phyloP scores from a whole-genome alignment of 2,888 invertebrate species.

The Therioaphis trifolii region DNA sequence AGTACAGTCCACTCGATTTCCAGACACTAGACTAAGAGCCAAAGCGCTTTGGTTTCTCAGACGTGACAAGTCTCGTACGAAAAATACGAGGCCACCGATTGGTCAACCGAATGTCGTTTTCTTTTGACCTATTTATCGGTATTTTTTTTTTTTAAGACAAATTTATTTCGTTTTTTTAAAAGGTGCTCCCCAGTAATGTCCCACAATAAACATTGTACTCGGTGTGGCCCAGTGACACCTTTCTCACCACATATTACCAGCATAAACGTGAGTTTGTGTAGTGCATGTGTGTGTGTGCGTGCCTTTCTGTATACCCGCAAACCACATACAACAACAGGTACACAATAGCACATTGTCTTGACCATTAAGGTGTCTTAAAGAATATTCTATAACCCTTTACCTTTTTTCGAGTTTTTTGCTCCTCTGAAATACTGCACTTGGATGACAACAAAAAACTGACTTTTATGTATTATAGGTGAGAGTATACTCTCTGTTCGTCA shows the following conservation, averaged over 20 bases:
- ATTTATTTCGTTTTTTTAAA: constrained; percentile 27
- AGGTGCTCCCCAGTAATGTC: background rate
- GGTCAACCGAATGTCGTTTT: constrained; percentile 46
- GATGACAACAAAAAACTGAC: constrained; percentile 16
- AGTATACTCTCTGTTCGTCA: background rate
- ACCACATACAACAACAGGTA: background rate
- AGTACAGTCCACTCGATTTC: constrained; percentile 4
- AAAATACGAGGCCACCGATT: background rate
- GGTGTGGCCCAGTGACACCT: constrained; percentile 46
- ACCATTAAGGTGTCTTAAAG: background rate
- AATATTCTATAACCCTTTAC: constrained; percentile 41
- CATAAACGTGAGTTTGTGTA: too few relatives aligned
- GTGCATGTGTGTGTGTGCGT: background rate
- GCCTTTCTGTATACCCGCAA: background rate
- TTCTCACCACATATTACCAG: constrained; percentile 15
- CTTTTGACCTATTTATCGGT: constrained; percentile 32
- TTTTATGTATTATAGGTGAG: too few relatives aligned
- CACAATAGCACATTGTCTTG: constrained; percentile 2
- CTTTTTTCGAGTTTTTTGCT: constrained; percentile 33
- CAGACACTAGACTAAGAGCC: background rate
- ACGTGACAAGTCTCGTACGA: background rate
- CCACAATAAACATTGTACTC: constrained; percentile 40
- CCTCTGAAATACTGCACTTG: constrained; percentile 5
- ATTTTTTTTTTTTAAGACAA: constrained; percentile 27
- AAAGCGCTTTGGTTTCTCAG: background rate